Conservation (phyloP, 2,888 invertebrate species). For the Lasioglossum leucozonium region DNA sequence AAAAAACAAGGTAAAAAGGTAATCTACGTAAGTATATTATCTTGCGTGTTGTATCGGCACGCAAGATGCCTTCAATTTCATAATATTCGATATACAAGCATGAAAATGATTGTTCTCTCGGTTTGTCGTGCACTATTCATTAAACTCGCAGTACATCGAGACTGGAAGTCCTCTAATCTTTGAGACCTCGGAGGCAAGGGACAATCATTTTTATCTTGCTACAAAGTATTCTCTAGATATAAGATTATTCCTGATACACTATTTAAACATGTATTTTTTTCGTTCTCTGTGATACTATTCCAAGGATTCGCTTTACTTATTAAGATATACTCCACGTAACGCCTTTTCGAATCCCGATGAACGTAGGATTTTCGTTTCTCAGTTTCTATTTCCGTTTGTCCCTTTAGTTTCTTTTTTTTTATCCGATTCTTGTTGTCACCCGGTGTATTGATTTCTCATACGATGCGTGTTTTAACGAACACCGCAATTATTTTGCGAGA, state of each 20-base stretch:
- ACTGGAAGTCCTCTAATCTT: neutral
- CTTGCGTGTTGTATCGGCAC: slow-evolving; percentile 87
- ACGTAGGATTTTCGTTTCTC: slow-evolving; percentile 6
- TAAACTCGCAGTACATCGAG: neutral
- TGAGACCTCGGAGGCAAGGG: neutral
- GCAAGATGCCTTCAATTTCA: slow-evolving; percentile 76
- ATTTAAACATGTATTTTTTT: slow-evolving; percentile 24
- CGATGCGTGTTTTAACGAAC: neutral
- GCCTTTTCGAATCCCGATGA: slow-evolving; percentile 6
- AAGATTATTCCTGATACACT: slow-evolving; percentile 3
- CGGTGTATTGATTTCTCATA: neutral
- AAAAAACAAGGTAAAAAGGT: slow-evolving; percentile 51
- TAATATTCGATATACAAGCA: neutral
- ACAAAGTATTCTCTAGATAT: neutral
- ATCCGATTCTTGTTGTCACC: neutral
- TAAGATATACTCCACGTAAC: neutral
- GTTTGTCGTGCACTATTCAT: neutral
- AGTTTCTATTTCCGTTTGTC: neutral
- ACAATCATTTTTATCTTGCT: slow-evolving; percentile 45
- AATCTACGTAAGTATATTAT: slow-evolving; percentile 84
- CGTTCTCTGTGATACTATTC: slow-evolving; percentile 1
- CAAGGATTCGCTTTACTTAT: slow-evolving; percentile 7
- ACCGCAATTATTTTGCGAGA: neutral
- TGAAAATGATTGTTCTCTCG: slow-evolving; percentile 43
- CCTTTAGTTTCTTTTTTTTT: neutral